Percentiles rank a stretch among this genome's conserved stretches.
Conservation (phyloP, 2,113 vertebrate genomes). For the Cottus gobio region DNA sequence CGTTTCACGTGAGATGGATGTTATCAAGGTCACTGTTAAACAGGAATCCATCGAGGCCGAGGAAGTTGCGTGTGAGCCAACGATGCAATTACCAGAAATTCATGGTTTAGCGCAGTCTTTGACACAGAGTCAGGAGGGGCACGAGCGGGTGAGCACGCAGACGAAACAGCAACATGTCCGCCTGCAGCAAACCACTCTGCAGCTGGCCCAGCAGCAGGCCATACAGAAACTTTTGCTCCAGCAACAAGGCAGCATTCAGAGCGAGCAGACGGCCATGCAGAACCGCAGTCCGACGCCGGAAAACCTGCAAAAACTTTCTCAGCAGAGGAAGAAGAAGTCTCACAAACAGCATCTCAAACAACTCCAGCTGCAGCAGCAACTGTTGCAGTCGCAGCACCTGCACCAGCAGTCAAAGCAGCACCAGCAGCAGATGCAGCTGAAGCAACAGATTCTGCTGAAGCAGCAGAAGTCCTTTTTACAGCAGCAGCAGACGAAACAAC, state of each 20-base stretch:
- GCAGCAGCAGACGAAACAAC: slow-evolving; percentile 31
- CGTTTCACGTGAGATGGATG: slow-evolving; percentile 29
- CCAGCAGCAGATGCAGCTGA: slow-evolving; percentile 35
- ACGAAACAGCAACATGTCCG: not conserved
- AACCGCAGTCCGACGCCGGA: slow-evolving; percentile 32
- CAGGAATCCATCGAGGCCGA: slow-evolving; percentile 63
- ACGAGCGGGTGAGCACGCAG: slow-evolving; percentile 24
- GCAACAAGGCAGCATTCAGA: slow-evolving; percentile 49
- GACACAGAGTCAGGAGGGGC: not conserved
- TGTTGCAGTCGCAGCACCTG: not conserved
- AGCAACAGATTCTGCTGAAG: slow-evolving; percentile 56
- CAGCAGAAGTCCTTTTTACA: slow-evolving; percentile 35
- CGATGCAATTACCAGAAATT: not conserved
- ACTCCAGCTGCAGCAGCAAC: slow-evolving; percentile 42
- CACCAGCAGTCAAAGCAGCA: slow-evolving; percentile 42
- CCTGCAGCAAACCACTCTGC: slow-evolving; percentile 40
- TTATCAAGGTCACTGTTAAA: slow-evolving; percentile 63
- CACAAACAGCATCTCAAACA: slow-evolving; percentile 60
- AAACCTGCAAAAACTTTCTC: slow-evolving; percentile 51
- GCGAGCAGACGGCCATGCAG: slow-evolving; percentile 41
- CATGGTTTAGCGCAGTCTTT: not conserved
- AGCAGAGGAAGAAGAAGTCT: slow-evolving; percentile 71
- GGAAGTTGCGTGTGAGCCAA: slow-evolving; percentile 5
- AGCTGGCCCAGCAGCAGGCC: slow-evolving; percentile 54
- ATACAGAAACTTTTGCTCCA: slow-evolving; percentile 51